These are phyloP conservation scores for Oncorhynchus tshawytscha DNA, from an alignment of 2,113 vertebrate genomes.

Conservation along the genomic window DNA sequence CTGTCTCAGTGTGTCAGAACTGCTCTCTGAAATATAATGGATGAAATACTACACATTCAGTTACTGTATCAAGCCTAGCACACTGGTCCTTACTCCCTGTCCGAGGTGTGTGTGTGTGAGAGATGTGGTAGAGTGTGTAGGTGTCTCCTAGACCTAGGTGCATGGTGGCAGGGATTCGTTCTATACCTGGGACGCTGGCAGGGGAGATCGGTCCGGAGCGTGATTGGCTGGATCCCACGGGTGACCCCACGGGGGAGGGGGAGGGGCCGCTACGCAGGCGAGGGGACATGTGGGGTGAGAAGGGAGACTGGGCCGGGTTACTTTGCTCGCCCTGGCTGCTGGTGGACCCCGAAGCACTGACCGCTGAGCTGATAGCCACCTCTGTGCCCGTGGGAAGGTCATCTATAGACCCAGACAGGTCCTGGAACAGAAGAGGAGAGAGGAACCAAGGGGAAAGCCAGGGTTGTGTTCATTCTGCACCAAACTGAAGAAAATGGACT, in stretches of 20 bases:
- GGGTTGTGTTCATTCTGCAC: neutral
- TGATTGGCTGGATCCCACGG: conserved; percentile 85
- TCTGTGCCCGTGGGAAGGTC: conserved; percentile 92
- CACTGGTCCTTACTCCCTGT: neutral
- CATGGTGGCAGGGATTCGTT: neutral
- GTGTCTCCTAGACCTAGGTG: neutral
- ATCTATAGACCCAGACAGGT: conserved; percentile 92
- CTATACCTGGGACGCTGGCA: conserved; percentile 84
- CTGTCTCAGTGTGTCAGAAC: neutral
- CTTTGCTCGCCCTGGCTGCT: conserved; percentile 89
- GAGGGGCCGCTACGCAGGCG: conserved; percentile 84
- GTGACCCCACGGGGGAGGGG: conserved; percentile 83
- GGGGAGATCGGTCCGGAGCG: conserved; percentile 91
- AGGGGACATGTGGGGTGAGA: conserved; percentile 89
- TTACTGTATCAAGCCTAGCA: neutral
- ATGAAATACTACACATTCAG: neutral
- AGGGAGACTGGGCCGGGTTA: conserved; percentile 89
- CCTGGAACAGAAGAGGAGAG: conserved; percentile 65
- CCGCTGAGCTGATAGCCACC: conserved; percentile 85
- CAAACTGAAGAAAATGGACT: neutral
- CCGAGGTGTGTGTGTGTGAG: neutral
- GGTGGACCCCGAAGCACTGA: conserved; percentile 83
- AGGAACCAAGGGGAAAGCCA: neutral
- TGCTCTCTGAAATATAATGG: neutral
- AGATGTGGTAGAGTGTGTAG: neutral